Percentiles rank a stretch among this genome's conserved stretches.
phyloP scores from a whole-genome alignment of 2,113 vertebrate species.

The Cynopterus brachyotis region DNA sequence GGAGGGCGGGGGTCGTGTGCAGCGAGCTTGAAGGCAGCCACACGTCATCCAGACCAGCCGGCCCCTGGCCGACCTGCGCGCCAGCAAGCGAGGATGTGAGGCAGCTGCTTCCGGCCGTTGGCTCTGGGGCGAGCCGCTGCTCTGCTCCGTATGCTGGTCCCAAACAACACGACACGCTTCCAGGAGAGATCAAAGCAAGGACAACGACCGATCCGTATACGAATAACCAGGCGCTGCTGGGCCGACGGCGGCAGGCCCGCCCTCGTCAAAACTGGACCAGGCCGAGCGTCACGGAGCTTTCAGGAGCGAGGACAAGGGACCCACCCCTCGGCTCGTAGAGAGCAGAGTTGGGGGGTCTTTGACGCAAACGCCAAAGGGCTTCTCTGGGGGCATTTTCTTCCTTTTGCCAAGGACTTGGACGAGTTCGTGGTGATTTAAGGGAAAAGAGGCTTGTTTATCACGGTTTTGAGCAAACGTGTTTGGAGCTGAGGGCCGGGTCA shows the following conservation, averaged over 20 bases:
- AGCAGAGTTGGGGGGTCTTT: background rate
- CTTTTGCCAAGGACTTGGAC: background rate
- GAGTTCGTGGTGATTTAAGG: background rate
- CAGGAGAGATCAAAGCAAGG: slow-evolving; percentile 23
- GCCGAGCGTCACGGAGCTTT: slow-evolving; percentile 45
- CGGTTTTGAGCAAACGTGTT: background rate
- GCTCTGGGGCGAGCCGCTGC: background rate
- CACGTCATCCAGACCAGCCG: background rate
- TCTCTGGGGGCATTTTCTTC: background rate
- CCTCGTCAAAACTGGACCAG: slow-evolving; percentile 42
- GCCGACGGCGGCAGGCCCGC: slow-evolving; percentile 20
- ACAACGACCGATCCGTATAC: background rate
- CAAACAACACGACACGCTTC: background rate
- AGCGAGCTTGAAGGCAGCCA: background rate
- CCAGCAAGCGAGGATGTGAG: background rate
- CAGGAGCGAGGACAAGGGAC: slow-evolving; percentile 35
- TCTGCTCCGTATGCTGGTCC: background rate
- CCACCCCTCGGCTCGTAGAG: background rate
- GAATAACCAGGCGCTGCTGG: slow-evolving; percentile 14
- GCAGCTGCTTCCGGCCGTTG: background rate
- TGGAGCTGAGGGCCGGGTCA: background rate
- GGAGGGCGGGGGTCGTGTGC: background rate
- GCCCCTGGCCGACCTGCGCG: background rate
- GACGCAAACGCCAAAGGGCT: background rate
- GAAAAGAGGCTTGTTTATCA: background rate